A percentile compares a stretch with the other conserved stretches of the same genome.
Evolutionary conservation across 2,797 vertebrate species (phyloP).

Genomic region (Ptychobarbus kaznakovi): DNA sequence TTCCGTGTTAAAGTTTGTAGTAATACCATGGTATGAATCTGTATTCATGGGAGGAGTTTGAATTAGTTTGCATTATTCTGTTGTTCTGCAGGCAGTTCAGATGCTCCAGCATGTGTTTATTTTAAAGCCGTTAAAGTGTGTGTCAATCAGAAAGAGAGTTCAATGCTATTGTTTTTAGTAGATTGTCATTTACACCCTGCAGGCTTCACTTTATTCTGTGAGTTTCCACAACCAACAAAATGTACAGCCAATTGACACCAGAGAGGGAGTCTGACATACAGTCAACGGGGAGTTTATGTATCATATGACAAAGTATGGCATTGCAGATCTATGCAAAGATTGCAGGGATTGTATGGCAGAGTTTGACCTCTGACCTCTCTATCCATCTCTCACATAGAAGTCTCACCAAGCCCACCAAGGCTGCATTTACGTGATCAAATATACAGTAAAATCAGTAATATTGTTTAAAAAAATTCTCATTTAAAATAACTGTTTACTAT

Average conservation of each 20-base stretch:
- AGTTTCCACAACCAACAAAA: conserved; percentile 1
- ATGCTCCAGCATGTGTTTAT: background rate
- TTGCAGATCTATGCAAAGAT: conserved; percentile 6
- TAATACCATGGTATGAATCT: background rate
- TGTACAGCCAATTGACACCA: conserved; percentile 8
- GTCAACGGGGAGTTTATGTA: conserved; percentile 1
- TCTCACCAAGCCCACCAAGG: background rate
- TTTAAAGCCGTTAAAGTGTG: conserved; percentile 1
- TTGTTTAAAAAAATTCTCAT: background rate
- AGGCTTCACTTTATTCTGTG: conserved; percentile 11
- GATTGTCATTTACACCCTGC: conserved; percentile 30
- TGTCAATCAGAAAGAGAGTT: background rate
- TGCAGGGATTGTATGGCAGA: background rate
- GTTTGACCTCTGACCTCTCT: conserved; percentile 28
- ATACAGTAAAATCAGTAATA: background rate
- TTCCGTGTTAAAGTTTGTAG: background rate
- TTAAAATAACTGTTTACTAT: background rate
- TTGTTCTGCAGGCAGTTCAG: background rate
- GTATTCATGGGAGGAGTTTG: background rate
- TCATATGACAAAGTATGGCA: conserved; percentile 24
- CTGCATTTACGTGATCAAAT: background rate
- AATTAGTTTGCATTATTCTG: conserved; percentile 1
- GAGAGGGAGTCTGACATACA: conserved; percentile 1
- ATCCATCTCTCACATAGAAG: background rate
- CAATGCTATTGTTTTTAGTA: conserved; percentile 8